phyloP scores from a whole-genome alignment of 2,797 vertebrate species.

The Catamblyrhynchus diadema region DNA sequence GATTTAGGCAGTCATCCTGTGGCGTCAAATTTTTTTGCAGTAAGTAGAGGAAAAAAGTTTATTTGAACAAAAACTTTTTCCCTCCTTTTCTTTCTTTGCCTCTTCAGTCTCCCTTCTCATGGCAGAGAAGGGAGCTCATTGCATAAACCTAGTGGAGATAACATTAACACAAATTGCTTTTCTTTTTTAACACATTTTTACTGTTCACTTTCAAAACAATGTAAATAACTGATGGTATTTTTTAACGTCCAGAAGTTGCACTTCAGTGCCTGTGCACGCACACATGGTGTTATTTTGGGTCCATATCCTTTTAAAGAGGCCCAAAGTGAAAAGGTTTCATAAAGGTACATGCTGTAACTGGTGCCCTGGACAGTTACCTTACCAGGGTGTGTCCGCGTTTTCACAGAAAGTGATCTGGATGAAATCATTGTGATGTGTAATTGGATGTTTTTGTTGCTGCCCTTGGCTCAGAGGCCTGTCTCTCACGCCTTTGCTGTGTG shows the following conservation, averaged over 20 bases:
- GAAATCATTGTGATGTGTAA: rapidly evolving
- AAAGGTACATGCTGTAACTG: background rate
- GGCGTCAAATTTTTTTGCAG: slow-evolving; percentile 99
- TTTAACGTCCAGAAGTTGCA: background rate
- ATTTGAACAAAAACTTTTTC: background rate
- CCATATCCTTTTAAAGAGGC: background rate
- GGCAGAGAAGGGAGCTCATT: background rate
- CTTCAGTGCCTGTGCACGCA: background rate
- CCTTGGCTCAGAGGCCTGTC: background rate
- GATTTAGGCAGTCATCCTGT: slow-evolving; percentile 96
- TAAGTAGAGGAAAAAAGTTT: slow-evolving; percentile 73
- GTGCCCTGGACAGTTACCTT: background rate
- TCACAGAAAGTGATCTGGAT: background rate
- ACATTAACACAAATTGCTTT: background rate
- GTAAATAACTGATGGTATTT: background rate
- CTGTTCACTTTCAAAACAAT: background rate
- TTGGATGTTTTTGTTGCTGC: background rate
- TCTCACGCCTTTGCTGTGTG: background rate
- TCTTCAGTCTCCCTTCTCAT: background rate
- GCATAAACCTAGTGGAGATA: background rate
- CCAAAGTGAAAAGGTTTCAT: background rate
- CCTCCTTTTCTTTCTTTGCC: background rate
- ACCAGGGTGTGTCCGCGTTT: background rate
- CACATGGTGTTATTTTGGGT: background rate
- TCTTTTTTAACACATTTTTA: background rate